Evolutionary conservation across 2,797 vertebrate genomes (phyloP), one percentile per base, ranked within the genome.

Genomic region (Rhyacichthys aspro): DNA sequence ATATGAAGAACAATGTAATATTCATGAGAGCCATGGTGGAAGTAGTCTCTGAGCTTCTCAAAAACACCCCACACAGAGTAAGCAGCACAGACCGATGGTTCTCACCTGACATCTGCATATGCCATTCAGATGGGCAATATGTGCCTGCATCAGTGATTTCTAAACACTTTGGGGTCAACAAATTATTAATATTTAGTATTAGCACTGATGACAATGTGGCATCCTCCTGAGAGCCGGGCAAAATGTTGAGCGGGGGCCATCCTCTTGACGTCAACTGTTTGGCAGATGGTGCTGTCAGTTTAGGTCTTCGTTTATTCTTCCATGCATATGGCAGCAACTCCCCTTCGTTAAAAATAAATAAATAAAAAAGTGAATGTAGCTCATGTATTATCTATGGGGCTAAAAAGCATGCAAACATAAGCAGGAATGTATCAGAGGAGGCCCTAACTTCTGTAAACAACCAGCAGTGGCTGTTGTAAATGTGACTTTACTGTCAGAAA

Each of bases 371-470:
- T 89, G 10, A 81, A 81, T 90, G 17, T 83, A 75, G 83, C 93
- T 95, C 92, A 92, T 92, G 89, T 92, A 92, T 95, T 92, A 94
- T 94, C 95, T 92, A 93, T 92, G 92, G 92, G 88, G 85, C 89
- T 91, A 92, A 93, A 93, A 92, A 91, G 93, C 91, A 90, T 91
- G 90, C 90, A 86, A 87, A 92, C 91, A 91, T 87, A 88, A 91
- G 86, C 69, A 59, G 84, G 78, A 86, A 88, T 89, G 82, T 91
- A 91, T 90, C 92, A 91, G 82, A 94, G 89, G 90, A 92, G 50
- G 92, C 90, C 90, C 89, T 89, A 93, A 93, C 92, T 91, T 95
- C 93, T 94, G 94, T 94, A 94, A 95, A 94, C 95, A 95, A 91
- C 90, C 81, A 86, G 84, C 83, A 86, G 85, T 70, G 74, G 80